phyloP scores from a whole-genome alignment of 2,797 vertebrate species.

The Mastacembelus armatus region DNA sequence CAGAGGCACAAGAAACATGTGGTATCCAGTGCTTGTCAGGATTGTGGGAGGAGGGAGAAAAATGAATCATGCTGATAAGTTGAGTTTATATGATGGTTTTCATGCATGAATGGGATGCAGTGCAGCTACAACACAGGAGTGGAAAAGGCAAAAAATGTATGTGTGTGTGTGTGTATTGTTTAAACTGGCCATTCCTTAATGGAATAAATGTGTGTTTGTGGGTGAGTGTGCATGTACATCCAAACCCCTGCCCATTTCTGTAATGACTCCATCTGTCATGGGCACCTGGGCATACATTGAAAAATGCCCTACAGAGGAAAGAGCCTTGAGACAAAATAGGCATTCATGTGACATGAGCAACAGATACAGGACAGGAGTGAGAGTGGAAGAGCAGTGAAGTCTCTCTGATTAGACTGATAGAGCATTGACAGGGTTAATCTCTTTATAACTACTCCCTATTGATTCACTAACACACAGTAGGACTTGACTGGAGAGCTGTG shows the following conservation, averaged over 20 bases:
- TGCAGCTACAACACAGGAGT: not conserved
- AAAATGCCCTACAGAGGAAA: slow-evolving; percentile 30
- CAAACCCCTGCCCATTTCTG: slow-evolving; percentile 51
- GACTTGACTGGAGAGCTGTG: slow-evolving; percentile 40
- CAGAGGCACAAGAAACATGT: slow-evolving; percentile 14
- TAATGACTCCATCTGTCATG: slow-evolving; percentile 69
- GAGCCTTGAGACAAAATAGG: slow-evolving; percentile 1
- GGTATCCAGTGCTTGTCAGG: slow-evolving; percentile 19
- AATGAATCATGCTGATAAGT: not conserved
- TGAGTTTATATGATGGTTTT: slow-evolving; percentile 15
- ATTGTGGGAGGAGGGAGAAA: not conserved
- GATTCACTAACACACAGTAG: slow-evolving; percentile 58
- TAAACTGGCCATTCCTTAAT: slow-evolving; percentile 24
- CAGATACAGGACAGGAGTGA: slow-evolving; percentile 34
- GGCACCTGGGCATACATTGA: slow-evolving; percentile 53
- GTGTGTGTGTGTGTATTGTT: slow-evolving; percentile 18
- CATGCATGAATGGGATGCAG: not conserved
- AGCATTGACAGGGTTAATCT: slow-evolving; percentile 73
- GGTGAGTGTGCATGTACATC: slow-evolving; percentile 43
- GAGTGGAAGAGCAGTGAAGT: slow-evolving; percentile 30
- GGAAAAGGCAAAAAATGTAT: not conserved
- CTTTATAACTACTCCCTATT: slow-evolving; percentile 75
- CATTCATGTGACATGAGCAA: not conserved
- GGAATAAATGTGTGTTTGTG: slow-evolving; percentile 39
- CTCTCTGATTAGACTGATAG: slow-evolving; percentile 68